These are phyloP conservation scores for Actenoides lindsayi DNA, from an alignment of 2,113 vertebrate genomes.

Conservation along the genomic window DNA sequence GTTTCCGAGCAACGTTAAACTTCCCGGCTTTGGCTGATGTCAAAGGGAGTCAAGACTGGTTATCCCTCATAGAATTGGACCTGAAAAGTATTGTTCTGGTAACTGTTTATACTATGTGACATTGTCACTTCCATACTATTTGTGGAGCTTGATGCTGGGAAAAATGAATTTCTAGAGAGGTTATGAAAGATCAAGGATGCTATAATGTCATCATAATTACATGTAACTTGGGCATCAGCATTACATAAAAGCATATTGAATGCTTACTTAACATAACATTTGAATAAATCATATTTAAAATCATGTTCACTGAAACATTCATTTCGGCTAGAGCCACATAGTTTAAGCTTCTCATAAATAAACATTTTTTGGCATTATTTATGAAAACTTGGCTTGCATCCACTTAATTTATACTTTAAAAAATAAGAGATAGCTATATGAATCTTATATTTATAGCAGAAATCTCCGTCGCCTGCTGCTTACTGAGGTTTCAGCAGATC, in stretches of 20 bases:
- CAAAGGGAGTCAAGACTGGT: not conserved
- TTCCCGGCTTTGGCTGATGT: slow-evolving; percentile 11
- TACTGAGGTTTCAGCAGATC: slow-evolving; percentile 46
- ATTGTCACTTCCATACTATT: slow-evolving; percentile 53
- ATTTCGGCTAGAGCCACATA: slow-evolving; percentile 29
- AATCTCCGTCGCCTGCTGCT: slow-evolving; percentile 21
- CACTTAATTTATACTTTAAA: slow-evolving; percentile 52
- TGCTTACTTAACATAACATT: slow-evolving; percentile 63
- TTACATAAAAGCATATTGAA: slow-evolving; percentile 70
- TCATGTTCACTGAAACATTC: slow-evolving; percentile 66
- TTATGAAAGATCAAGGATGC: slow-evolving; percentile 48
- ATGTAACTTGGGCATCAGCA: slow-evolving; percentile 59
- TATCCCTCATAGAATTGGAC: slow-evolving; percentile 13
- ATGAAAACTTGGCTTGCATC: slow-evolving; percentile 42
- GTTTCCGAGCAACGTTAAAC: slow-evolving; percentile 12
- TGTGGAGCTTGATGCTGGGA: slow-evolving; percentile 36
- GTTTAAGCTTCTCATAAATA: slow-evolving; percentile 65
- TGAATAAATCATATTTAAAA: slow-evolving; percentile 72
- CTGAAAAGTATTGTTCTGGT: slow-evolving; percentile 44
- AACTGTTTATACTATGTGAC: slow-evolving; percentile 53
- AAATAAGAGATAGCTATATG: slow-evolving; percentile 26
- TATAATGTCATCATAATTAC: slow-evolving; percentile 67
- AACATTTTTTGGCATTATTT: slow-evolving; percentile 67
- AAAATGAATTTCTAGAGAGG: slow-evolving; percentile 49
- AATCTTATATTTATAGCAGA: slow-evolving; percentile 37